Percentiles rank a stretch among this genome's conserved stretches.
These are phyloP conservation scores for Nothura maculosa DNA, from an alignment of 2,797 vertebrate genomes.

Conservation along the genomic window DNA sequence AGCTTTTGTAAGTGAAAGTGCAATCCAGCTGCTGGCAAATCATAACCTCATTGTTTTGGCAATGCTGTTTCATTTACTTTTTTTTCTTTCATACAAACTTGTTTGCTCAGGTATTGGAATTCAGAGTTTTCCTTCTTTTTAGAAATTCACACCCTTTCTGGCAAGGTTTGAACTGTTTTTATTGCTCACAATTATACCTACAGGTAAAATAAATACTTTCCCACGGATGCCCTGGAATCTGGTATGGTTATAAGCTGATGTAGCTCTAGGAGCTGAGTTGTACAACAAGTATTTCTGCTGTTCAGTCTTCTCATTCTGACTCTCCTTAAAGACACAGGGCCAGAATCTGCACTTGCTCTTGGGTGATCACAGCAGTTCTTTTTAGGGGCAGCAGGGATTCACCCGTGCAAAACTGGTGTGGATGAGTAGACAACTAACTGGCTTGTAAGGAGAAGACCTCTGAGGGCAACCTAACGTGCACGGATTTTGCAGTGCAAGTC, in stretches of 20 bases:
- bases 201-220: conserved; percentile 83
- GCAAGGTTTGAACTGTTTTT: conserved; percentile 76
- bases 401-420: not conserved
- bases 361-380: not conserved
- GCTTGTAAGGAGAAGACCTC: not conserved
- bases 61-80: conserved; percentile 61
- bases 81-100: conserved; percentile 70
- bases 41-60: conserved; percentile 77
- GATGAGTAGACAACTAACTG: not conserved
- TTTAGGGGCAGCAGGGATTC: not conserved
- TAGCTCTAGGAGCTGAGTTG: conserved; percentile 65
- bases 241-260: conserved; percentile 54
- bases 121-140: conserved; percentile 77
- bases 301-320: conserved; percentile 56
- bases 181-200: conserved; percentile 81
- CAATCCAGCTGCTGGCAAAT: conserved; percentile 74
- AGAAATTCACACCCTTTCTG: conserved; percentile 80
- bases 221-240: conserved; percentile 77
- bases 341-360: not conserved
- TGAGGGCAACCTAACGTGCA: not conserved
- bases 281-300: conserved; percentile 78
- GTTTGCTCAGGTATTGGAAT: conserved; percentile 83
- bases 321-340: conserved; percentile 62
- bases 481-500: not conserved
- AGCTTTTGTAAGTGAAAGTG: conserved; percentile 68